These are phyloP conservation scores for Phainopepla nitens DNA, from an alignment of 2,113 vertebrate species.

Conservation along the genomic window DNA sequence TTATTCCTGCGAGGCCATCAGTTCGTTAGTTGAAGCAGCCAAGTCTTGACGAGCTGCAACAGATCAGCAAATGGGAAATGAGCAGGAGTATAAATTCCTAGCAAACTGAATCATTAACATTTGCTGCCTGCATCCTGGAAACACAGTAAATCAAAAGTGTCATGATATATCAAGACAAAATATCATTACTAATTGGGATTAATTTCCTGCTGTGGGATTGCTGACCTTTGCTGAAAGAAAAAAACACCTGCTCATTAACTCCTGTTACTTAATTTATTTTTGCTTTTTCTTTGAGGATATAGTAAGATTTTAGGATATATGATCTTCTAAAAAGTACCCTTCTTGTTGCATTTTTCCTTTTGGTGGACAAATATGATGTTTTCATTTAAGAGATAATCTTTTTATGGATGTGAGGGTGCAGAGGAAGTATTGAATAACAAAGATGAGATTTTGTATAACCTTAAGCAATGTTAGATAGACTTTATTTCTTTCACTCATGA, in stretches of 20 bases:
- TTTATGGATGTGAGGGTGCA: not conserved
- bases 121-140: constrained; percentile 77
- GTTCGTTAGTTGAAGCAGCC: constrained; percentile 78
- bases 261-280: constrained; percentile 64
- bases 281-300: not conserved
- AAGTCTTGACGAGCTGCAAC: constrained; percentile 74
- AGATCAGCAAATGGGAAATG: constrained; percentile 82
- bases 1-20: constrained; percentile 75
- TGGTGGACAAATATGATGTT: not conserved
- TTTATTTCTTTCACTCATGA: not conserved
- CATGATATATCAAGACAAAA: constrained; percentile 79
- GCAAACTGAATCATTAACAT: constrained; percentile 83
- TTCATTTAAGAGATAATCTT: not conserved
- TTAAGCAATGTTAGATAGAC: not conserved
- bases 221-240: constrained; percentile 70
- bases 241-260: constrained; percentile 65
- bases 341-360: not conserved
- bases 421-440: not conserved
- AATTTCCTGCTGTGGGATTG: constrained; percentile 79
- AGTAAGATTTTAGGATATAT: not conserved
- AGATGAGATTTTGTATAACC: not conserved
- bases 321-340: not conserved
- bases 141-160: constrained; percentile 80
- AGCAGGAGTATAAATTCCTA: constrained; percentile 78
- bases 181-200: constrained; percentile 86